Conservation (phyloP, 2,113 vertebrate species). For the Burhinus bistriatus region DNA sequence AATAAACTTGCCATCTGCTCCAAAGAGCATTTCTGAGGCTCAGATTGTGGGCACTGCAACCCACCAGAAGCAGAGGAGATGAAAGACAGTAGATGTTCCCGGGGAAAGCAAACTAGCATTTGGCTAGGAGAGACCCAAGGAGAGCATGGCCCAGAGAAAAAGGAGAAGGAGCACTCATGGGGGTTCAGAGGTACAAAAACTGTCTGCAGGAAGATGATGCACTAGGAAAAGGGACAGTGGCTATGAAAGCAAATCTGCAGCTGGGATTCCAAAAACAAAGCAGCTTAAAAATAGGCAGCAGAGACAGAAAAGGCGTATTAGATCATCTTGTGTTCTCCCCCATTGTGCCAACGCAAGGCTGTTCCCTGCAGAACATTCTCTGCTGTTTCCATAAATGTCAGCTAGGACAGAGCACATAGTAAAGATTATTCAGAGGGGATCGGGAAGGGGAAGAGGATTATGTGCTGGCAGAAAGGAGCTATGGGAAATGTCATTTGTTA, state of each 20-base stretch:
- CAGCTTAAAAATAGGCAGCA: conserved; percentile 21
- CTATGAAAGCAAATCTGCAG: not conserved
- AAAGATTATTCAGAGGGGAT: not conserved
- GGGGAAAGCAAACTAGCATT: not conserved
- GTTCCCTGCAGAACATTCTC: not conserved
- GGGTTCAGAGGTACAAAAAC: not conserved
- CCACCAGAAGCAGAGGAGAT: not conserved
- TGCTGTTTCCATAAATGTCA: conserved; percentile 26
- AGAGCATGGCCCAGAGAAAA: not conserved
- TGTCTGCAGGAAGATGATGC: not conserved
- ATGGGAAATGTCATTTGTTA: not conserved
- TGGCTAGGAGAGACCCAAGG: not conserved
- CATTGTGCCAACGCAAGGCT: not conserved
- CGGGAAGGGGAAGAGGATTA: not conserved
- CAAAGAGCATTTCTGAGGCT: not conserved
- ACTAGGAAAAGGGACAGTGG: not conserved
- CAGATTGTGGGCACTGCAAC: not conserved
- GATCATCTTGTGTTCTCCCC: not conserved
- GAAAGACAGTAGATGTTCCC: not conserved
- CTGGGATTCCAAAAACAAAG: conserved; percentile 33
- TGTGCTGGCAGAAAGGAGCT: not conserved
- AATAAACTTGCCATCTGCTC: not conserved
- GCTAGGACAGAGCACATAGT: not conserved
- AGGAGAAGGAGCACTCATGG: not conserved
- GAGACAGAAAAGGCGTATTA: not conserved